Base-by-base conservation (phyloP, 2,797 vertebrate genomes). In the Ctenopoma multispine region DNA sequence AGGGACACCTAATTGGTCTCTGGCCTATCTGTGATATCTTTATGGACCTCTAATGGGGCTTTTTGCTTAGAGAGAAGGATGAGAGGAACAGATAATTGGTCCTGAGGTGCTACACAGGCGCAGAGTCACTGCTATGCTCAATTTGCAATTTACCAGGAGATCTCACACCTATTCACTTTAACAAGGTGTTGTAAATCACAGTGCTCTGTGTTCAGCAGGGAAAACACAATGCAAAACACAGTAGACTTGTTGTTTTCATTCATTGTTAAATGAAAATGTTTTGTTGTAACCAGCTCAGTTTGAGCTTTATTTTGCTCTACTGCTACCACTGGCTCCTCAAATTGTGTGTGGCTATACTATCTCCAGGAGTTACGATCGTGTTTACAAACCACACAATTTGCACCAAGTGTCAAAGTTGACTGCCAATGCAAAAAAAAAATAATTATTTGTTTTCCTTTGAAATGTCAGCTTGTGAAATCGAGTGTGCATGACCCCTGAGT, bases 1-100 rank as follows among this genome's bases (percentile, higher is more conserved):
- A 79, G 89, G 86, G 86, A 86, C 65, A 47, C 54, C 75, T 92
- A 90, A 92, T 92, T 92, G 91, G 90, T 92, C 91, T 90, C 90
- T 36, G 75, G 80, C 85, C 90, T 89, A 81, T 83, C 84, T 75
- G 87, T 81, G 83, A 84, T 83, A 83, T 83, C 83, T 90, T 90
- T 80, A 86, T 77, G 74, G 89, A 81, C 75, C 64, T 86, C 65
- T 87, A 85, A 88, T 83, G 66, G 77, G 67, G 63, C 64, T 76
- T 80, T 88, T 86, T 87, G 77, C 79, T 86, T 58, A 24, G 76
- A 79, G 60, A 73, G 76, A 77, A 72, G 40, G 62, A 84, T 59
- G 79, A 87, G 74, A 81, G 70, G 73, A 79, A 54, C 67, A 86
- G 72, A 68, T 91, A 90, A 92, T 92, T 90, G 90, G 91, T 81